phyloP scores from a whole-genome alignment of 2,113 vertebrate species.

The Sinocyclocheilus maitianheensis region DNA sequence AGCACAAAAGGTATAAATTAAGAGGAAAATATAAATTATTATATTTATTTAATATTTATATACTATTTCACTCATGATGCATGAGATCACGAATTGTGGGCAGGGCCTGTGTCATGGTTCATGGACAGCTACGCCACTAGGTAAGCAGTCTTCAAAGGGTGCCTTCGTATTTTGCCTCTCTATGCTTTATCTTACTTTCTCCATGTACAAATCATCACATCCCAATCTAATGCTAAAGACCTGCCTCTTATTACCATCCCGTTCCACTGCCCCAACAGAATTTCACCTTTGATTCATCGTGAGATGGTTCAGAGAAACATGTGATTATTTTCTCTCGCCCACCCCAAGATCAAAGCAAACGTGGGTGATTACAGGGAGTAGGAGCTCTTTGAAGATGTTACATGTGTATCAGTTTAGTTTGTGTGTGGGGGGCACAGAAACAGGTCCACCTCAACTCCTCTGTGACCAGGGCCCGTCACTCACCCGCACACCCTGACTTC shows the following conservation, averaged over 20 bases:
- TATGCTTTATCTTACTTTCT: constrained; percentile 66
- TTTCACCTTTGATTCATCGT: constrained; percentile 70
- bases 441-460: constrained; percentile 25
- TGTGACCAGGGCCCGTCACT: constrained; percentile 36
- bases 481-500: background rate
- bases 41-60: too few relatives aligned
- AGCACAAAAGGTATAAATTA: too few relatives aligned
- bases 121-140: background rate
- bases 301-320: constrained; percentile 71
- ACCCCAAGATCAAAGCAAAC: constrained; percentile 74
- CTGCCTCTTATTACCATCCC: constrained; percentile 66
- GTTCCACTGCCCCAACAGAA: constrained; percentile 64
- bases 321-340: constrained; percentile 75
- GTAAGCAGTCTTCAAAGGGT: background rate
- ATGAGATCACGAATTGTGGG: background rate
- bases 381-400: constrained; percentile 72
- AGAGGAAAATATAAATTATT: too few relatives aligned
- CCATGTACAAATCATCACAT: constrained; percentile 48
- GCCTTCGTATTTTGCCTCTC: background rate
- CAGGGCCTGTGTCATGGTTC: background rate
- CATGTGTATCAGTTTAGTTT: constrained; percentile 65
- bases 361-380: constrained; percentile 73
- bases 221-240: constrained; percentile 38
- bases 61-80: background rate
- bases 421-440: constrained; percentile 11